Evolutionary conservation across 2,113 vertebrate genomes (phyloP).

Genomic region (Podarcis cretensis): DNA sequence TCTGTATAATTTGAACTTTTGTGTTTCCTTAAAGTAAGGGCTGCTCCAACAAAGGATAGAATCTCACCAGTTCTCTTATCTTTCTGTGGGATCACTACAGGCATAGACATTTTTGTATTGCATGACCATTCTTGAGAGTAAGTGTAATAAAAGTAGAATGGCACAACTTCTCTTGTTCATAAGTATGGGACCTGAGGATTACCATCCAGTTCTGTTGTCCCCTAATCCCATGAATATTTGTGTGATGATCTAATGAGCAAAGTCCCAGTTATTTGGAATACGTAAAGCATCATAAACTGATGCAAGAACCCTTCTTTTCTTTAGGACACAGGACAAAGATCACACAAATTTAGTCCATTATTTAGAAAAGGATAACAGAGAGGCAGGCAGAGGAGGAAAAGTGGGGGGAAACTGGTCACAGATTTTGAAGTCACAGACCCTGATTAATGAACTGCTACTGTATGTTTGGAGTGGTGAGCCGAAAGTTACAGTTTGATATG

Average conservation of each 20-base stretch:
- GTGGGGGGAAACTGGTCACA: slow-evolving; percentile 61
- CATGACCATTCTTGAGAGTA: neutral
- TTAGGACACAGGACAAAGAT: slow-evolving; percentile 75
- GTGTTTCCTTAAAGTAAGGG: neutral
- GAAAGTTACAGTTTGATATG: slow-evolving; percentile 86
- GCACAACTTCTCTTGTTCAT: slow-evolving; percentile 55
- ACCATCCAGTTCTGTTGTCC: slow-evolving; percentile 52
- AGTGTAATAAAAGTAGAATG: slow-evolving; percentile 59
- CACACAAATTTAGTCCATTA: slow-evolving; percentile 79
- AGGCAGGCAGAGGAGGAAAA: neutral
- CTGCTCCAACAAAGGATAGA: neutral
- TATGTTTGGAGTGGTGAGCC: slow-evolving; percentile 84
- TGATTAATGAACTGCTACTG: slow-evolving; percentile 90
- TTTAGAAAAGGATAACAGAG: slow-evolving; percentile 57
- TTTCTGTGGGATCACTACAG: neutral
- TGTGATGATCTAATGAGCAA: slow-evolving; percentile 61
- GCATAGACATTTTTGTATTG: neutral
- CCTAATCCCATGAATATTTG: slow-evolving; percentile 74
- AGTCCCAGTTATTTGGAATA: slow-evolving; percentile 74
- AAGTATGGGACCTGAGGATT: slow-evolving; percentile 65
- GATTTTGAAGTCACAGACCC: slow-evolving; percentile 85
- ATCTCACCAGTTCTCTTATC: neutral
- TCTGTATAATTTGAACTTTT: neutral
- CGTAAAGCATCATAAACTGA: slow-evolving; percentile 55
- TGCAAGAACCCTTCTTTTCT: slow-evolving; percentile 70